Evolutionary conservation across 2,888 invertebrate genomes (phyloP).

Genomic region (Callimorpha dominula): DNA sequence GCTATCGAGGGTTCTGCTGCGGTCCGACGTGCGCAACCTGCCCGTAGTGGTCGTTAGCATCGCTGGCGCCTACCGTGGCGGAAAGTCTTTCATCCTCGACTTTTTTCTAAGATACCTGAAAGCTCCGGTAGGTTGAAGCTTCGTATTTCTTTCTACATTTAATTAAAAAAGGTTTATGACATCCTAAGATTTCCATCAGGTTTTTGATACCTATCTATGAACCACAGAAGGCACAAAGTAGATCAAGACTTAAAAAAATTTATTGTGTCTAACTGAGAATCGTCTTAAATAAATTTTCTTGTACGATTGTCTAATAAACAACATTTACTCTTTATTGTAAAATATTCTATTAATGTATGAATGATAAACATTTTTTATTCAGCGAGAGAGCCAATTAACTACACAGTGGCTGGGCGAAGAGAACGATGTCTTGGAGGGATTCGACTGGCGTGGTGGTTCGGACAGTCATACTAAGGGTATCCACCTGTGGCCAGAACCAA

Average conservation of each 20-base stretch:
- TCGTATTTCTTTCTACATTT: background rate
- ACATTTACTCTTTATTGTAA: too few species aligned
- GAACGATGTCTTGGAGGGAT: constrained; percentile 91
- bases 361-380: background rate
- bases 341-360: too few species aligned
- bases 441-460: constrained; percentile 97
- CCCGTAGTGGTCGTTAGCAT: constrained; percentile 61
- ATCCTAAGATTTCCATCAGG: background rate
- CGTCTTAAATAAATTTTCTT: background rate
- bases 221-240: background rate
- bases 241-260: background rate
- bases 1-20: constrained; percentile 43
- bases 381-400: constrained; percentile 49
- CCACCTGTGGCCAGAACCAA: constrained; percentile 96
- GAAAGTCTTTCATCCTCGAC: constrained; percentile 65
- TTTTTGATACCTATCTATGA: background rate
- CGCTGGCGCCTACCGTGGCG: constrained; percentile 63
- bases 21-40: constrained; percentile 46
- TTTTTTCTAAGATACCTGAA: constrained; percentile 61
- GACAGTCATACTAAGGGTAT: constrained; percentile 98
- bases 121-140: constrained; percentile 48
- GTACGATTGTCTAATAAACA: background rate
- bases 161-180: background rate
- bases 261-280: background rate
- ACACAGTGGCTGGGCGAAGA: constrained; percentile 90